phyloP scores from a whole-genome alignment of 2,888 invertebrate species.

The Cheilosia variabilis region DNA sequence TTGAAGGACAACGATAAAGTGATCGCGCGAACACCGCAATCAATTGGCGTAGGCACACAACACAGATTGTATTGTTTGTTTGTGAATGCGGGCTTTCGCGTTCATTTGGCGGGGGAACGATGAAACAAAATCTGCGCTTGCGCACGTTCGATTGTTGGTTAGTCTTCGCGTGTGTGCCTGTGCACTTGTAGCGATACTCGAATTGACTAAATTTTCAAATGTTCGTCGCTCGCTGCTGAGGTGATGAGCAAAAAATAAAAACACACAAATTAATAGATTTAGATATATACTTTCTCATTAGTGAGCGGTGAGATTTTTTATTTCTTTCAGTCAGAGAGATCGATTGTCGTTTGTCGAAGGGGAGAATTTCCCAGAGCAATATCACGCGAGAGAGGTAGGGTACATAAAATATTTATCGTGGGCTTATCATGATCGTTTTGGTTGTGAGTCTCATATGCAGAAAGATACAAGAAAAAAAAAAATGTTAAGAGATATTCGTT shows the following conservation, averaged over 20 bases:
- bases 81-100: neutral
- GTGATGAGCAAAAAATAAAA: slow-evolving; percentile 49
- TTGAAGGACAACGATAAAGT: slow-evolving; percentile 54
- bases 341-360: slow-evolving; percentile 28
- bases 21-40: slow-evolving; percentile 31
- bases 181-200: slow-evolving; percentile 73
- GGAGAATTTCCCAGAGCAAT: slow-evolving; percentile 48
- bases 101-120: neutral
- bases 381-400: neutral
- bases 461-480: slow-evolving; percentile 12
- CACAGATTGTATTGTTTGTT: slow-evolving; percentile 42
- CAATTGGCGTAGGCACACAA: slow-evolving; percentile 30
- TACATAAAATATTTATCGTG: slow-evolving; percentile 18
- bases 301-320: slow-evolving; percentile 51
- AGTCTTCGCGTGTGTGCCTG: slow-evolving; percentile 36
- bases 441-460: slow-evolving; percentile 19
- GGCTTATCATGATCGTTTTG: slow-evolving; percentile 44
- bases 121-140: slow-evolving; percentile 35
- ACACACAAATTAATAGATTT: slow-evolving; percentile 60
- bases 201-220: slow-evolving; percentile 71
- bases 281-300: slow-evolving; percentile 70
- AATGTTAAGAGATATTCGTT: slow-evolving; percentile 28
- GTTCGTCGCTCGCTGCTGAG: slow-evolving; percentile 40
- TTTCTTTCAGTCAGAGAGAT: slow-evolving; percentile 22
- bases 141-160: slow-evolving; percentile 46